Conservation (phyloP, 2,888 invertebrate genomes). For the Galerucella nymphaeae region DNA sequence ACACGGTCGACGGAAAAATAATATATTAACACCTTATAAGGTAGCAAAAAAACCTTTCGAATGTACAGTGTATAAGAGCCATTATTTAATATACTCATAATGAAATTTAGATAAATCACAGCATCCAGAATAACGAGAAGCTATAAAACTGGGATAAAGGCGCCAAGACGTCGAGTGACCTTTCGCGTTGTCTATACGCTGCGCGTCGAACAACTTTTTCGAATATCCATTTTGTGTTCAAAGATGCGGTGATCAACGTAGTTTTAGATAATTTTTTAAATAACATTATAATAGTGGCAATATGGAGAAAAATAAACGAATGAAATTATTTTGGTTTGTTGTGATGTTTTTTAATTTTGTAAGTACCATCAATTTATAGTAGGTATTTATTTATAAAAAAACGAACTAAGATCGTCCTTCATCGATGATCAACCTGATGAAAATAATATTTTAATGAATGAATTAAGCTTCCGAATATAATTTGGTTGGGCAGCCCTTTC, state of each 20-base stretch:
- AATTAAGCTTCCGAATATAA: no score
- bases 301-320: slow-evolving; percentile 41
- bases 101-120: slow-evolving; percentile 5
- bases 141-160: slow-evolving; percentile 23
- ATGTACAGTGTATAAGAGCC: no score
- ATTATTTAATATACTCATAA: not conserved
- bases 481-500: no score
- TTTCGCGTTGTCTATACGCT: slow-evolving; percentile 29
- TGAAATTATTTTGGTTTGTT: slow-evolving; percentile 54
- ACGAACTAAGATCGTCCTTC: not conserved
- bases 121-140: slow-evolving; percentile 17
- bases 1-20: no score
- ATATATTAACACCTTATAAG: no score
- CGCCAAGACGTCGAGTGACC: slow-evolving; percentile 47
- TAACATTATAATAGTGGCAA: not conserved
- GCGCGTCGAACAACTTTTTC: slow-evolving; percentile 24
- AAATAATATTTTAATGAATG: no score
- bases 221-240: slow-evolving; percentile 1
- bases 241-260: slow-evolving; percentile 21
- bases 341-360: slow-evolving; percentile 57
- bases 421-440: no score
- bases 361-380: slow-evolving; percentile 43
- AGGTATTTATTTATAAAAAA: not conserved
- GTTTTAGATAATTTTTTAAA: not conserved
- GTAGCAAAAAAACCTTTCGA: no score